Conservation (phyloP, 2,113 vertebrate genomes). For the Furnarius figulus region DNA sequence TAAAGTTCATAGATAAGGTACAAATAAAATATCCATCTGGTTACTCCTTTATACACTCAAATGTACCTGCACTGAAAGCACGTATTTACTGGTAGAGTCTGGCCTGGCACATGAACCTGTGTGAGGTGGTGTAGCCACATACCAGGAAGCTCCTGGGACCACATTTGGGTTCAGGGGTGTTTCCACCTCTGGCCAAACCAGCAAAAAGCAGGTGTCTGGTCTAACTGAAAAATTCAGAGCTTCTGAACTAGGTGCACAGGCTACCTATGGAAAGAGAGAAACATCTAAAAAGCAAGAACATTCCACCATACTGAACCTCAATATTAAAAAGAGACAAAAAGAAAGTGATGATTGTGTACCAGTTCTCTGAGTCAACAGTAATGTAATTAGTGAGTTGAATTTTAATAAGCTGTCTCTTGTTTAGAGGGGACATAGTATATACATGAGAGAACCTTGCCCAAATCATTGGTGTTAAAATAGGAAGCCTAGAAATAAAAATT, state of each 20-base stretch:
- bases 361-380: not conserved
- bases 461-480: not conserved
- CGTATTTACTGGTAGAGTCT: not conserved
- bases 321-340: not conserved
- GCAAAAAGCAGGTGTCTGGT: not conserved
- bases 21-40: not conserved
- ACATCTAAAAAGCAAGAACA: not conserved
- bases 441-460: not conserved
- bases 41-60: not conserved
- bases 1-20: not conserved
- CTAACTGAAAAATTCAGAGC: not conserved
- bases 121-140: not conserved
- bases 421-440: not conserved
- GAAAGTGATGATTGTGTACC: not conserved
- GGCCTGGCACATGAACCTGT: not conserved
- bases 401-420: not conserved
- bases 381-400: not conserved
- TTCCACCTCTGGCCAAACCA: not conserved
- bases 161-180: not conserved
- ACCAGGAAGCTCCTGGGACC: not conserved
- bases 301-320: too few relatives aligned
- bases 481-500: not conserved
- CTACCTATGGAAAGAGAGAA: not conserved
- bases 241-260: not conserved
- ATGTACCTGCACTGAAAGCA: not conserved